Conservation (phyloP, 2,113 vertebrate species). For the Xyliphius kryptos region DNA sequence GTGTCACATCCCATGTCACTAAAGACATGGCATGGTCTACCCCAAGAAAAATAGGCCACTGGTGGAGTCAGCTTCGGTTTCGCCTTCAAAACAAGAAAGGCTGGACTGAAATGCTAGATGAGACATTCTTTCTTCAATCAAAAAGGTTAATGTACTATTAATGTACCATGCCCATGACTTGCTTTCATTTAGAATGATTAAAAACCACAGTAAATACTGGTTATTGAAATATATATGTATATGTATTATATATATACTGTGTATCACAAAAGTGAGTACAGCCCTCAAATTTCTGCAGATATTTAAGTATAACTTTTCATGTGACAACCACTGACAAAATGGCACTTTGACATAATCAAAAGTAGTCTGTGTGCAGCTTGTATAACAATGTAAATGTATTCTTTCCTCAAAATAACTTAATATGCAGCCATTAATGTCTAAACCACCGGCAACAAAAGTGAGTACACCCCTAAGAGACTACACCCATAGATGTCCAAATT, state of each 20-base stretch:
- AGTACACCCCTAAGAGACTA: too few relatives aligned
- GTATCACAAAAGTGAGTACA: background rate
- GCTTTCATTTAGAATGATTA: background rate
- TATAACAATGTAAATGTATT: too few relatives aligned
- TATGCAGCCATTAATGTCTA: too few relatives aligned
- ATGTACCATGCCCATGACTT: background rate
- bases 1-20: background rate
- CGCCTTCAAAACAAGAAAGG: conserved; percentile 66
- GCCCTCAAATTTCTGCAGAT: background rate
- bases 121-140: conserved; percentile 61
- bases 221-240: background rate
- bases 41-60: conserved; percentile 63
- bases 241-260: background rate
- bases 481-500: too few relatives aligned
- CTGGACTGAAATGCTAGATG: conserved; percentile 70
- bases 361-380: too few relatives aligned
- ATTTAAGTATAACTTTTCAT: too few relatives aligned
- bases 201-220: too few relatives aligned
- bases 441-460: too few relatives aligned
- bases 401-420: too few relatives aligned
- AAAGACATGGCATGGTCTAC: conserved; percentile 58
- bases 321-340: too few relatives aligned
- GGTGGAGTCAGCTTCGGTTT: conserved; percentile 67
- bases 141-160: conserved; percentile 51
- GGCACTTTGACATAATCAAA: too few relatives aligned